phyloP scores from a whole-genome alignment of 2,888 invertebrate genomes.

The Xestia xanthographa region DNA sequence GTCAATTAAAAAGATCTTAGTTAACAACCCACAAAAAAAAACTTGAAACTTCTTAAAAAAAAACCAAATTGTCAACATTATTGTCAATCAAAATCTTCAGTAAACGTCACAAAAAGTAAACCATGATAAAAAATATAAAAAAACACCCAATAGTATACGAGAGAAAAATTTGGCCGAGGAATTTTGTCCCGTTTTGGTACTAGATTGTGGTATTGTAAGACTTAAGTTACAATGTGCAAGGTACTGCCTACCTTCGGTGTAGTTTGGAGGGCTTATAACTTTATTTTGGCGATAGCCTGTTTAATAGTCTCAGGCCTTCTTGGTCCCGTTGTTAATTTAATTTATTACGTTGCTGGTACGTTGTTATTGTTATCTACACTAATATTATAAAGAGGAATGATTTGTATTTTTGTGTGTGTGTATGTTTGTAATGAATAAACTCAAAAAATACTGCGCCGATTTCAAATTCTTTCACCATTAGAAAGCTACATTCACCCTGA shows the following conservation, averaged over 20 bases:
- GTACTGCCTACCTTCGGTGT: background rate
- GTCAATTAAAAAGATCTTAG: background rate
- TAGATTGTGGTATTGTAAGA: no score
- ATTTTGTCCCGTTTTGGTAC: background rate
- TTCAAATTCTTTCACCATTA: no score
- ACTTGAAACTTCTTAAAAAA: background rate
- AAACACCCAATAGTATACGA: background rate
- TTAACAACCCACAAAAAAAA: background rate
- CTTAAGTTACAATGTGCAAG: slow-evolving; percentile 10
- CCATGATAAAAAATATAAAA: slow-evolving; percentile 3
- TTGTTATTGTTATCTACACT: background rate
- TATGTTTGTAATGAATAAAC: no score
- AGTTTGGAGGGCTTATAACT: slow-evolving; percentile 21
- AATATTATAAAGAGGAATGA: no score
- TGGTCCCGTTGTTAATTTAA: slow-evolving; percentile 16
- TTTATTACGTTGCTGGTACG: slow-evolving; percentile 21
- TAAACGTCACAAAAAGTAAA: background rate
- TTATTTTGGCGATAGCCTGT: background rate
- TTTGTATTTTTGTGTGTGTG: no score
- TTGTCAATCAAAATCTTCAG: slow-evolving; percentile 5
- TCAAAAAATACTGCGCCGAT: no score
- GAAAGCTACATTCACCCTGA: no score
- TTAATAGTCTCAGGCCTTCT: background rate
- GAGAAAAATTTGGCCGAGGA: background rate
- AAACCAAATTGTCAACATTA: background rate